phyloP scores from a whole-genome alignment of 2,113 vertebrate species.

The Dicrurus megarhynchus region DNA sequence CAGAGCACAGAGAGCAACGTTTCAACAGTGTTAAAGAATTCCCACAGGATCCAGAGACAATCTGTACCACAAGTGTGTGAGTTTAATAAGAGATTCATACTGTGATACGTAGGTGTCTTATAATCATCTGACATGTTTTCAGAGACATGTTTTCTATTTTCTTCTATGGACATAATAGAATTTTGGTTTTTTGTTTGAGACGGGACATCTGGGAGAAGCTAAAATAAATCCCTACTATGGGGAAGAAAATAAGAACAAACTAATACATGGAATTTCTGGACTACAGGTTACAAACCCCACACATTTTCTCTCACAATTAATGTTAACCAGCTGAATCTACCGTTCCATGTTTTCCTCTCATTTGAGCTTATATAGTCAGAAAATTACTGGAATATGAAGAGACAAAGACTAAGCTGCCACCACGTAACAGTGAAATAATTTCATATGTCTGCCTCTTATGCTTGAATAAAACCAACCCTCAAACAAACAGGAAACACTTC shows the following conservation, averaged over 20 bases:
- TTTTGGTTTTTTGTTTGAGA: neutral
- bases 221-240: neutral
- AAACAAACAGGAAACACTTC: neutral
- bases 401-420: neutral
- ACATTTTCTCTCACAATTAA: neutral
- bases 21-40: neutral
- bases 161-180: neutral
- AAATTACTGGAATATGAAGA: neutral
- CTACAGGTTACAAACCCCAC: neutral
- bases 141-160: neutral
- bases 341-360: neutral
- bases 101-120: neutral
- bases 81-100: neutral
- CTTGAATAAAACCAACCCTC: neutral
- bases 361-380: neutral
- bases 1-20: neutral
- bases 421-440: neutral
- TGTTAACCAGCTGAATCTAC: neutral
- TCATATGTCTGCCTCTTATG: neutral
- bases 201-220: neutral
- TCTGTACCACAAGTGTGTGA: neutral
- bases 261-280: neutral
- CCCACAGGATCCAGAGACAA: neutral
- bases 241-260: neutral
- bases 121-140: neutral